phyloP scores from a whole-genome alignment of 1,140 invertebrate genomes.

The Drosophila kanapiae region DNA sequence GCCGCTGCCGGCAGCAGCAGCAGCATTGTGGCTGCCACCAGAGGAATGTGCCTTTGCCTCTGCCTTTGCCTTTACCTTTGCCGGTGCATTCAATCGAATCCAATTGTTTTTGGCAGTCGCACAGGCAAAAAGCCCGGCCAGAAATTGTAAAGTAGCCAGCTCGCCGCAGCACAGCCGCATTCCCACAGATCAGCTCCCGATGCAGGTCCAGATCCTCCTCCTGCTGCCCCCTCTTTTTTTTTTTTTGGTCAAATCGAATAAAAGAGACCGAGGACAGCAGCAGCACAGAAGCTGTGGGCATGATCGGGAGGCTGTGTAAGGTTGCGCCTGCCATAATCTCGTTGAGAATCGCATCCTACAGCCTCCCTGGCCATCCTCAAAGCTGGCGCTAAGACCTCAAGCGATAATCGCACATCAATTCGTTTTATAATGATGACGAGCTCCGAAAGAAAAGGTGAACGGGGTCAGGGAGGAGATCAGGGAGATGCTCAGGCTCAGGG shows the following conservation, averaged over 20 bases:
- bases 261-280: neutral
- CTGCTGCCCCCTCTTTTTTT: neutral
- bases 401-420: constrained; percentile 82
- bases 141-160: constrained; percentile 70
- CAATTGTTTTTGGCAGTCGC: constrained; percentile 82
- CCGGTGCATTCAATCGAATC: constrained; percentile 83
- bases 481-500: neutral
- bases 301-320: constrained; percentile 49
- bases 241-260: constrained; percentile 14
- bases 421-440: constrained; percentile 82
- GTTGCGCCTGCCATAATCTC: constrained; percentile 75
- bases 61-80: constrained; percentile 57
- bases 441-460: constrained; percentile 6
- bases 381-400: constrained; percentile 78
- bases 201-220: constrained; percentile 9
- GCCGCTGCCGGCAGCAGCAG: constrained; percentile 26
- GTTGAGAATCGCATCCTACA: constrained; percentile 22
- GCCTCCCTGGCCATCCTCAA: constrained; percentile 20
- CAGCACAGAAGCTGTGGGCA: constrained; percentile 50
- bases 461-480: constrained; percentile 6
- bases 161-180: constrained; percentile 55
- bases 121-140: constrained; percentile 44
- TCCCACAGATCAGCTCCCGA: constrained; percentile 65
- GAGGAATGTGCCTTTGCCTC: constrained; percentile 63
- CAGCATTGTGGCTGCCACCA: constrained; percentile 64